These are phyloP conservation scores for Pachycephus smyrnensis DNA, from an alignment of 2,888 invertebrate genomes.

Conservation along the genomic window DNA sequence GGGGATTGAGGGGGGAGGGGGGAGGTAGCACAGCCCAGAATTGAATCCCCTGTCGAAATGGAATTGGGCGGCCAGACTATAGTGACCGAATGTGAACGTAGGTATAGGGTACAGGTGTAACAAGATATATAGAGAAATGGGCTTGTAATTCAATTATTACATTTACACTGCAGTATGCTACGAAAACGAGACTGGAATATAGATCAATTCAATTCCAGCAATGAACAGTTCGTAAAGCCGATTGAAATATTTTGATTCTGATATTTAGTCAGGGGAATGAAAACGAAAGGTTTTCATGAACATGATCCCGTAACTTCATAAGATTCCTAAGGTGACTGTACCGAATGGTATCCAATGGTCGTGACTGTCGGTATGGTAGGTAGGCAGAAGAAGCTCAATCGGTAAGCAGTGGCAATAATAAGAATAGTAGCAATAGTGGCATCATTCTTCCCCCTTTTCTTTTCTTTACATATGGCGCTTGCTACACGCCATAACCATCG, in stretches of 20 bases:
- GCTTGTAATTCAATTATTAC: slow-evolving; percentile 40
- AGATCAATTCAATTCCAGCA: not conserved
- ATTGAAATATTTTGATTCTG: not conserved
- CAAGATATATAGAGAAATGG: slow-evolving; percentile 6
- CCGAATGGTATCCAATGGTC: not conserved
- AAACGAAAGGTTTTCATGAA: not conserved
- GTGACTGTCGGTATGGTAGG: not conserved
- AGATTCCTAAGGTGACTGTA: not conserved
- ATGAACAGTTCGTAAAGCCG: not conserved
- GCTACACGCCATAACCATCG: slow-evolving; percentile 56
- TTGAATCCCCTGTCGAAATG: slow-evolving; percentile 43
- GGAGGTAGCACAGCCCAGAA: slow-evolving; percentile 17
- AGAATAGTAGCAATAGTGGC: not conserved
- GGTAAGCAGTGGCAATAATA: not conserved
- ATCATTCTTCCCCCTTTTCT: slow-evolving; percentile 7
- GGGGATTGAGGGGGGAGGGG: not conserved
- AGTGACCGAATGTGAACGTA: not conserved
- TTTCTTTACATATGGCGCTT: slow-evolving; percentile 47
- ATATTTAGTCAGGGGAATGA: not conserved
- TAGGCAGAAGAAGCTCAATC: not conserved
- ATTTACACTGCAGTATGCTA: slow-evolving; percentile 5
- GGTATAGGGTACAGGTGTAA: not conserved
- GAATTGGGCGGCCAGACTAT: slow-evolving; percentile 33
- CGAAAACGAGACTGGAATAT: not conserved
- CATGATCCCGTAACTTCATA: not conserved